Conservation (phyloP, 2,113 vertebrate genomes). For the Pelusios castaneus region DNA sequence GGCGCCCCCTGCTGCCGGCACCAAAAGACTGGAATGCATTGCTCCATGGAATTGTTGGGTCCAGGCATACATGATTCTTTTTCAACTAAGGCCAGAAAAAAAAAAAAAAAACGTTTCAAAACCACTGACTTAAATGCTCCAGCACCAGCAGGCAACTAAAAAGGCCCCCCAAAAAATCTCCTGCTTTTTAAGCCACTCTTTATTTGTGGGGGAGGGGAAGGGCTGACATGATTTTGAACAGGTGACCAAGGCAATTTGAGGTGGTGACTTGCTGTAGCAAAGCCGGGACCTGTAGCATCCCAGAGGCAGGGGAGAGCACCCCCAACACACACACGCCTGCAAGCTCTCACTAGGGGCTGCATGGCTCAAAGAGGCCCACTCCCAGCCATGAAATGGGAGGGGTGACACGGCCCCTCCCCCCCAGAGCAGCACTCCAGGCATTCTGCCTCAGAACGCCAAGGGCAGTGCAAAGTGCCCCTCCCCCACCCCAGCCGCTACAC, state of each 20-base stretch:
- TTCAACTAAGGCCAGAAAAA: too few relatives aligned
- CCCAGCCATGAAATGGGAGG: neutral
- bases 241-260: neutral
- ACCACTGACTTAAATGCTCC: slow-evolving; percentile 8
- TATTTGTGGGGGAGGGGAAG: neutral
- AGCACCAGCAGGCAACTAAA: neutral
- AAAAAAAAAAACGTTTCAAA: too few relatives aligned
- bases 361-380: neutral
- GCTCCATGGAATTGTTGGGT: too few relatives aligned
- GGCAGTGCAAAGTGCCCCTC: neutral
- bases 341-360: neutral
- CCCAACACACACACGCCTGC: neutral
- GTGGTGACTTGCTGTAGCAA: neutral
- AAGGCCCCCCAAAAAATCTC: slow-evolving; percentile 1
- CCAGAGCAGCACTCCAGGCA: too few relatives aligned
- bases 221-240: slow-evolving; percentile 60
- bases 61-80: too few relatives aligned
- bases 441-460: neutral
- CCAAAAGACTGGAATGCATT: too few relatives aligned
- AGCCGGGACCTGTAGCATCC: neutral
- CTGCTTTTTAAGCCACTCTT: slow-evolving; percentile 28
- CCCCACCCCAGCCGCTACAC: neutral
- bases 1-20: too few relatives aligned
- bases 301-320: neutral
- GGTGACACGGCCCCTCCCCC: neutral